phyloP scores from a whole-genome alignment of 1,140 invertebrate species.

The Drosophila athabasca region DNA sequence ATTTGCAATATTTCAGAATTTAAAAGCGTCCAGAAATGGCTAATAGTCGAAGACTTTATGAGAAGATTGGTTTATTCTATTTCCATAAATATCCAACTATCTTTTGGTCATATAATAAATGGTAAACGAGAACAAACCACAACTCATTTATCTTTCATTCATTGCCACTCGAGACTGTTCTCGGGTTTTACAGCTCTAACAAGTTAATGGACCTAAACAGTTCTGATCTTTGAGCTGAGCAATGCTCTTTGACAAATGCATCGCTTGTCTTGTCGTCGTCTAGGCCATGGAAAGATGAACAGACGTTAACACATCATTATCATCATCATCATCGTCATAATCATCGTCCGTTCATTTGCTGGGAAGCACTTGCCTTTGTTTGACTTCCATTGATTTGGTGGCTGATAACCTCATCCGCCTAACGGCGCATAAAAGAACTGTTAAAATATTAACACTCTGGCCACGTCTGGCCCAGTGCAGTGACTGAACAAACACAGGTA shows the following conservation, averaged over 20 bases:
- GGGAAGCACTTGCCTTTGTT: conserved; percentile 18
- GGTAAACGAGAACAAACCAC: no score
- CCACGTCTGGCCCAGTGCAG: conserved; percentile 19
- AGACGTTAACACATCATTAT: conserved; percentile 17
- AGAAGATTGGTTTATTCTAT: no score
- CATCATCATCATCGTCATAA: conserved; percentile 1
- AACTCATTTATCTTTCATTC: no score
- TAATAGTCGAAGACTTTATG: no score
- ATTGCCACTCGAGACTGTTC: conserved; percentile 8
- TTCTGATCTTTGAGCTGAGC: neutral
- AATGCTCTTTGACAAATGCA: conserved; percentile 30
- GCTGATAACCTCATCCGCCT: conserved; percentile 43
- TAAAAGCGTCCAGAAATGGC: no score
- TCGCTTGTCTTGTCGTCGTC: conserved; percentile 27
- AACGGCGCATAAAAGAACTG: conserved; percentile 41
- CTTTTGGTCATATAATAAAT: no score
- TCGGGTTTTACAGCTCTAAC: neutral
- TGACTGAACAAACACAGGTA: conserved; percentile 3
- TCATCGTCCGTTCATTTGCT: conserved; percentile 9
- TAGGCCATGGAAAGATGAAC: conserved; percentile 34
- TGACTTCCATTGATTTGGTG: conserved; percentile 10
- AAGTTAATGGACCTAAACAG: conserved; percentile 8
- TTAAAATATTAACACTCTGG: conserved; percentile 15
- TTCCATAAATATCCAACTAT: no score
- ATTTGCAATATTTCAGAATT: no score